These are phyloP conservation scores for Peromyscus eremicus DNA, from an alignment of 2,797 vertebrate genomes.

Conservation along the genomic window DNA sequence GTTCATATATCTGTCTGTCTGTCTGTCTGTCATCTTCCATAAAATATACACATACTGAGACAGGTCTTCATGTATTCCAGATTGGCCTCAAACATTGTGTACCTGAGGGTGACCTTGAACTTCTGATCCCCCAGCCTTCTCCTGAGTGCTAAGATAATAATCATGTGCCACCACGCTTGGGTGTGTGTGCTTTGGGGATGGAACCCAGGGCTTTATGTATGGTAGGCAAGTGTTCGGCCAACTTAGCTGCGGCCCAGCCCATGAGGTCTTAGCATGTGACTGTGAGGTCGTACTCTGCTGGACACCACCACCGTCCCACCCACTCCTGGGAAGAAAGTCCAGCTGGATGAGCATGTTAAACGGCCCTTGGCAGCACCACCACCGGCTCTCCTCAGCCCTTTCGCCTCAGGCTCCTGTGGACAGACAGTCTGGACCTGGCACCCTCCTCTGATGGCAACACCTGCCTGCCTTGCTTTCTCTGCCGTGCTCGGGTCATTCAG, in stretches of 20 bases:
- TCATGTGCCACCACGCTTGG: rapidly evolving
- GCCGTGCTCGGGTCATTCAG: neutral
- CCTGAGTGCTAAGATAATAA: neutral
- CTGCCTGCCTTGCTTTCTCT: neutral
- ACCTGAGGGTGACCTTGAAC: neutral
- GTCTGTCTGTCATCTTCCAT: neutral
- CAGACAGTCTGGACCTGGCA: neutral
- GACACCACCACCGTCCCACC: neutral
- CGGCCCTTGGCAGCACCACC: too few species aligned
- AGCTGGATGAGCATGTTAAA: neutral
- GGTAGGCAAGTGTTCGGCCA: too few species aligned
- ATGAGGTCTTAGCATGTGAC: neutral
- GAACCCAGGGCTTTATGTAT: neutral
- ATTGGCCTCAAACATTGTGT: neutral
- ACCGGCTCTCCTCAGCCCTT: rapidly evolving
- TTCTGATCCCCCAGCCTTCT: neutral
- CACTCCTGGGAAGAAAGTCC: neutral
- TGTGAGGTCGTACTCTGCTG: neutral
- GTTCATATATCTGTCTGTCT: neutral
- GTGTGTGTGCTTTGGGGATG: neutral
- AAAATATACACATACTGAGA: neutral
- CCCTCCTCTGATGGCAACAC: rapidly evolving
- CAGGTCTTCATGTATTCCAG: neutral
- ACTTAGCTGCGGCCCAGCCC: neutral
- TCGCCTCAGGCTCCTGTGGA: neutral